Evolutionary conservation across 2,113 vertebrate genomes (phyloP).

Genomic region (Bagarius yarrelli): DNA sequence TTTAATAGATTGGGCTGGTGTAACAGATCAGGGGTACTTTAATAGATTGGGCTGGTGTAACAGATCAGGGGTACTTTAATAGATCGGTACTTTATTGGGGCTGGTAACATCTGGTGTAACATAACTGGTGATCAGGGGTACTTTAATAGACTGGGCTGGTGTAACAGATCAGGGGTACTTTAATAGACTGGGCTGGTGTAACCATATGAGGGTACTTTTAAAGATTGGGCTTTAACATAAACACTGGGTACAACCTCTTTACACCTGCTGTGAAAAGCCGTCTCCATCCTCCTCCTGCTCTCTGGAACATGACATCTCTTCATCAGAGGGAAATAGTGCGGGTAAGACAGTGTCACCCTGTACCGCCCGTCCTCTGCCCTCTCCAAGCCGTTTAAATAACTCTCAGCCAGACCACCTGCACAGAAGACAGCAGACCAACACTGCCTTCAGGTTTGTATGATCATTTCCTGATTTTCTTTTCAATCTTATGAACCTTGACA

Average conservation of each 20-base stretch:
- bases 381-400: conserved; percentile 83
- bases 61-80: too few relatives aligned
- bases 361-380: conserved; percentile 72
- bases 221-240: neutral
- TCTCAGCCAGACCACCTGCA: conserved; percentile 82
- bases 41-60: too few relatives aligned
- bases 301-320: conserved; percentile 88
- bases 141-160: too few relatives aligned
- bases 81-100: too few relatives aligned
- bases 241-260: conserved; percentile 76
- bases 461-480: neutral
- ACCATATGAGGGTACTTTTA: neutral
- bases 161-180: too few relatives aligned
- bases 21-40: too few relatives aligned
- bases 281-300: conserved; percentile 89
- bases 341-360: conserved; percentile 88
- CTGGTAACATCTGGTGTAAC: too few relatives aligned
- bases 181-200: neutral
- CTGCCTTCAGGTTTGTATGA: too few relatives aligned
- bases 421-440: neutral
- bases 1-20: too few relatives aligned
- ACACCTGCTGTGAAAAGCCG: conserved; percentile 88
- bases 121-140: too few relatives aligned
- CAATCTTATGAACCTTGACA: neutral
- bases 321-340: conserved; percentile 91